Conservation (phyloP, 2,888 invertebrate species). For the Agrotis exclamationis region DNA sequence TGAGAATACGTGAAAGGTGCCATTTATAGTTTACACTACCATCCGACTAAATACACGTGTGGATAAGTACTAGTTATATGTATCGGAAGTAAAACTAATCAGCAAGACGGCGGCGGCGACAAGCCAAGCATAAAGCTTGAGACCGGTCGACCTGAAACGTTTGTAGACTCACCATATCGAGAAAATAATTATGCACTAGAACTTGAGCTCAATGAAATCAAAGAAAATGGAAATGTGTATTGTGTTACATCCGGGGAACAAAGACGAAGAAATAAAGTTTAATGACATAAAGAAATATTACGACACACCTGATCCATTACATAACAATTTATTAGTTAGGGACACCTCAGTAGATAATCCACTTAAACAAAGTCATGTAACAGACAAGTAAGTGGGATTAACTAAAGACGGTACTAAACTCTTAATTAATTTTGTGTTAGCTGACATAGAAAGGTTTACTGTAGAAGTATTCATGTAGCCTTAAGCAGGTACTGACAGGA, state of each 20-base stretch:
- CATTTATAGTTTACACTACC: constrained; percentile 43
- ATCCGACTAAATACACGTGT: constrained; percentile 33
- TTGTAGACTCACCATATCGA: constrained; percentile 39
- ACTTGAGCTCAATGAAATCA: constrained; percentile 29
- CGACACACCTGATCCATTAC: neutral
- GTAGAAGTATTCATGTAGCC: constrained; percentile 4
- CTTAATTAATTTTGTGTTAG: constrained; percentile 44
- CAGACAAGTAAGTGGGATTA: constrained; percentile 45
- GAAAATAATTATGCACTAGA: constrained; percentile 30
- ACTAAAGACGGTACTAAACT: constrained; percentile 23
- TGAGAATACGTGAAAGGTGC: constrained; percentile 54
- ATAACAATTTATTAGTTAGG: neutral
- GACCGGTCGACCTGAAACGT: constrained; percentile 49
- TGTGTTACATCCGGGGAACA: constrained; percentile 29
- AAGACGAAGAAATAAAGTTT: neutral
- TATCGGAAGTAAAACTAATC: constrained; percentile 64
- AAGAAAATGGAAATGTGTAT: constrained; percentile 31
- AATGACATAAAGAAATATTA: neutral
- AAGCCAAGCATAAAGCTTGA: constrained; percentile 55
- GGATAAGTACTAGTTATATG: constrained; percentile 31
- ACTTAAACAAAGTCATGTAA: constrained; percentile 46
- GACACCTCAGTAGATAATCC: constrained; percentile 45
- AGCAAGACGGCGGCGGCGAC: constrained; percentile 49
- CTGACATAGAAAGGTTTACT: constrained; percentile 5
- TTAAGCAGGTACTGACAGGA: constrained; percentile 38